These are phyloP conservation scores for Rhabdomys dilectus DNA, from an alignment of 2,113 vertebrate genomes.

Conservation along the genomic window DNA sequence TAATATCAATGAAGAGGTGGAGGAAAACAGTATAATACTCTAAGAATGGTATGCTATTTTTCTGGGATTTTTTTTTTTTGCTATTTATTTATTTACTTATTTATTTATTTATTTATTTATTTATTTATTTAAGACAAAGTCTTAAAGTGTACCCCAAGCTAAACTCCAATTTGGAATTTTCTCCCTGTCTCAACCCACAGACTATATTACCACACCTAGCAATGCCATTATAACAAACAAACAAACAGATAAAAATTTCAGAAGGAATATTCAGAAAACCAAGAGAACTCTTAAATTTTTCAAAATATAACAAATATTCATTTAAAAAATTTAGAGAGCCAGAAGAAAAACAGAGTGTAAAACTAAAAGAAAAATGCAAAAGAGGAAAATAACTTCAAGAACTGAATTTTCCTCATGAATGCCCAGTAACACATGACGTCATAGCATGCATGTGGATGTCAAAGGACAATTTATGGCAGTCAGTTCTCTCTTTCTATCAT, in stretches of 20 bases:
- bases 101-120: too few species aligned
- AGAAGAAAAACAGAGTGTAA: conserved; percentile 8
- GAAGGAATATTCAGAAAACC: conserved; percentile 36
- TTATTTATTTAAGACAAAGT: neutral
- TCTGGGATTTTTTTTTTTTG: too few species aligned
- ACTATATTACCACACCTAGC: neutral
- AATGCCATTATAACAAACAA: neutral
- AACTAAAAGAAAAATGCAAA: neutral
- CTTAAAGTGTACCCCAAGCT: neutral
- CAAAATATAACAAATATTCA: conserved; percentile 17
- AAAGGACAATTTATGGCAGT: neutral
- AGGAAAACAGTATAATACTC: too few species aligned
- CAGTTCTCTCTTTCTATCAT: neutral
- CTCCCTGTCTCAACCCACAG: neutral
- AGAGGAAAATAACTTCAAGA: neutral
- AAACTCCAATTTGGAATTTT: neutral
- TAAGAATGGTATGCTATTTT: neutral
- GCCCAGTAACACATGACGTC: neutral
- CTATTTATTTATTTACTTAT: neutral
- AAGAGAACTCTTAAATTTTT: conserved; percentile 4
- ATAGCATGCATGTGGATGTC: neutral
- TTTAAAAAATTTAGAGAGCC: neutral
- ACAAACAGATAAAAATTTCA: neutral
- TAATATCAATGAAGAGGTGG: neutral
- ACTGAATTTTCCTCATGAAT: conserved; percentile 43